Evolutionary conservation across 2,888 invertebrate species (phyloP), one percentile per base, ranked within the genome.

Genomic region (Dryococelus australis): DNA sequence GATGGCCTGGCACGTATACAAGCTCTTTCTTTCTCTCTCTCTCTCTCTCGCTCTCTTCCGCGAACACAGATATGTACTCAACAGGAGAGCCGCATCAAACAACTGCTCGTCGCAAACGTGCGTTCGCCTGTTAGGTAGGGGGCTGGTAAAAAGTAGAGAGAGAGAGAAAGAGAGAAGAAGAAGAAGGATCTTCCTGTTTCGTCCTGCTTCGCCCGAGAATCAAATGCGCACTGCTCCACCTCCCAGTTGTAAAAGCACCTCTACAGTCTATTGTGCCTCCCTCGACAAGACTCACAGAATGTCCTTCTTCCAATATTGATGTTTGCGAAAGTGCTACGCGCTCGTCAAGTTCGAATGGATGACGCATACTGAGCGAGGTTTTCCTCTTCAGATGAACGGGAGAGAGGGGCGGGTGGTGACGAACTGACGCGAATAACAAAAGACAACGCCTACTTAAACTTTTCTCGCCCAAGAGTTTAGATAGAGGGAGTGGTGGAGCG

Each of bases 401-500:
- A 9, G 47, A 47, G 47, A 12, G 47, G 47, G 8, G 47, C 2
- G 47, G 47, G 47, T 10, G 47, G 10, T 47, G 65, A 9, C 8
- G 65, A 65, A 65, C 24, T 65, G 65, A 65, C 24, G 65, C 24
- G 65, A 65, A 65, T 65, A 65, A 65, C 65, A 65, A 65, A 47
- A 65, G 65, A 65, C 65, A 65, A 65, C 65, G 65, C n/a, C 65
- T 65, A 65, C 65, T 65, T 65, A 65, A 65, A 65, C 65, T 65
- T n/a, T n/a, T 65, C n/a, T 9, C 65, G 20, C 65, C 13, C 20
- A n/a, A 65, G 47, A 16, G 47, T 10, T 35, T 35, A 8, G 65
- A 8, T 65, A 8, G 24, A 65, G 1, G 65, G 24, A 24, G 24
- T 65, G 47, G 8, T 6, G 47, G 8, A 16, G 10, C 1, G 65